Conservation (phyloP, 2,797 vertebrate species). For the Neoniphon sammara region DNA sequence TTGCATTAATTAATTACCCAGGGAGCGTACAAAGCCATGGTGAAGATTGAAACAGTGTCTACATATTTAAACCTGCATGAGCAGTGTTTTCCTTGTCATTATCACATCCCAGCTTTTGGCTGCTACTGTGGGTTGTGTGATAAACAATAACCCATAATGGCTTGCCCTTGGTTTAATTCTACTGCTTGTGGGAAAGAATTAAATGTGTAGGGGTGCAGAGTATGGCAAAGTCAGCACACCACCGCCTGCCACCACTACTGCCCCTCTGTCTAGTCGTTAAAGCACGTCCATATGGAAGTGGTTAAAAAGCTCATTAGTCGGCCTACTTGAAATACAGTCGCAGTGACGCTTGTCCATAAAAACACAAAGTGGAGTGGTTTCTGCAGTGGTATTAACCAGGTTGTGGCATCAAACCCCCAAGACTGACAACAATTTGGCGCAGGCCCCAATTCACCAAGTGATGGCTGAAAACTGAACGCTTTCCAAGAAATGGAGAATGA, state of each 20-base stretch:
- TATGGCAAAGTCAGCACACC: slow-evolving; percentile 79
- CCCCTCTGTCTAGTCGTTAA: slow-evolving; percentile 77
- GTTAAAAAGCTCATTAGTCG: slow-evolving; percentile 86
- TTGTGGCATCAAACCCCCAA: slow-evolving; percentile 74
- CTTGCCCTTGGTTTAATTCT: slow-evolving; percentile 74
- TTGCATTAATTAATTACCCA: neutral
- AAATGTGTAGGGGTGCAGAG: slow-evolving; percentile 71
- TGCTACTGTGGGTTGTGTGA: slow-evolving; percentile 67
- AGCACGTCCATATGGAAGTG: slow-evolving; percentile 83
- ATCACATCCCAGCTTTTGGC: slow-evolving; percentile 70
- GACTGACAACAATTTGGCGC: slow-evolving; percentile 77
- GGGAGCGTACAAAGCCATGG: slow-evolving; percentile 35
- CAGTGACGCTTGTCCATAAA: slow-evolving; percentile 86
- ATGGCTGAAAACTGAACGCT: slow-evolving; percentile 59
- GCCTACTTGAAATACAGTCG: slow-evolving; percentile 84
- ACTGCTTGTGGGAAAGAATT: slow-evolving; percentile 72
- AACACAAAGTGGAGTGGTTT: slow-evolving; percentile 80
- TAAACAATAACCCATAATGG: slow-evolving; percentile 77
- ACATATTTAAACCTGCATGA: slow-evolving; percentile 53
- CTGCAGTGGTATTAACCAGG: slow-evolving; percentile 77
- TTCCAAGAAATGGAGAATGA: slow-evolving; percentile 72
- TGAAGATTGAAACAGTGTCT: slow-evolving; percentile 40
- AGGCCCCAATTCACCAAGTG: slow-evolving; percentile 57
- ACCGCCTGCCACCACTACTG: slow-evolving; percentile 74
- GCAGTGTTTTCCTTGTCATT: slow-evolving; percentile 67